These are phyloP conservation scores for Heliconius sara DNA, from an alignment of 2,888 invertebrate genomes.

Conservation along the genomic window DNA sequence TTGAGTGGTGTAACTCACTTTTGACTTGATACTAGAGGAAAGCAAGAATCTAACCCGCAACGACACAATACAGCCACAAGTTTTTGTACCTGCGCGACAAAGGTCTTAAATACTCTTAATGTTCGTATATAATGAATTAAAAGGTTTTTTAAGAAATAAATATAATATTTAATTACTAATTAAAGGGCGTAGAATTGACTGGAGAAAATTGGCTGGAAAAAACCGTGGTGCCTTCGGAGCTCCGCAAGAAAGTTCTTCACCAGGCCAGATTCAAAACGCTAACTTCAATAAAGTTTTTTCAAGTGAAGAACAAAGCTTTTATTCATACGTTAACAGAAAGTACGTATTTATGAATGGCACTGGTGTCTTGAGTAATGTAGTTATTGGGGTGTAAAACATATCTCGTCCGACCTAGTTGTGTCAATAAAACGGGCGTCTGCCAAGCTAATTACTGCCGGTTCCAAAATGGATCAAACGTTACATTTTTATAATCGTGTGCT, in stretches of 20 bases:
- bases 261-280: slow-evolving; percentile 78
- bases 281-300: slow-evolving; percentile 76
- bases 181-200: slow-evolving; percentile 75
- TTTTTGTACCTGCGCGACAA: too few species aligned
- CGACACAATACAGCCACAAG: too few species aligned
- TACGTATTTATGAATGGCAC: slow-evolving; percentile 54
- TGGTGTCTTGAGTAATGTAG: slow-evolving; percentile 43
- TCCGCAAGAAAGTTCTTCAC: slow-evolving; percentile 77
- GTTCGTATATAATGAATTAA: too few species aligned
- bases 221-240: slow-evolving; percentile 71
- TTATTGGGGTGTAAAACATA: slow-evolving; percentile 49
- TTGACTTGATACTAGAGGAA: too few species aligned
- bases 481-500: slow-evolving; percentile 30
- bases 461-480: slow-evolving; percentile 41
- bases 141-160: too few species aligned
- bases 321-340: slow-evolving; percentile 78
- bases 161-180: slow-evolving; percentile 30
- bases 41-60: too few species aligned
- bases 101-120: too few species aligned
- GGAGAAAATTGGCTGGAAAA: slow-evolving; percentile 76
- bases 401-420: slow-evolving; percentile 50
- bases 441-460: slow-evolving; percentile 47
- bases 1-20: too few species aligned
- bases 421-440: slow-evolving; percentile 48
- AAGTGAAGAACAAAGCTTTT: slow-evolving; percentile 79